phyloP scores from a whole-genome alignment of 2,113 vertebrate species.

The Ciconia stormi region DNA sequence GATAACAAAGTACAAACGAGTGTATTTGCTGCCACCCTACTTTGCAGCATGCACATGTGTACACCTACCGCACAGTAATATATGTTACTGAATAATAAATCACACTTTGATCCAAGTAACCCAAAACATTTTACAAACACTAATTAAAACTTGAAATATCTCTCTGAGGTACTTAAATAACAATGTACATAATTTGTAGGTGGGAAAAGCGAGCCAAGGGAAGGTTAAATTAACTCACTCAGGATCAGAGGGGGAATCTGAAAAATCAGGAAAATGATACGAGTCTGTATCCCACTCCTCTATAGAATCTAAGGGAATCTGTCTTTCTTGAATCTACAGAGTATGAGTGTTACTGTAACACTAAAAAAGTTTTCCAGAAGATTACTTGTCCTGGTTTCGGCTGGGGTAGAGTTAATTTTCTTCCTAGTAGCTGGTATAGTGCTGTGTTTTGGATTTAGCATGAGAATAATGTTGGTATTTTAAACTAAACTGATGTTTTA shows the following conservation, averaged over 20 bases:
- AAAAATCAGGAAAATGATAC: neutral
- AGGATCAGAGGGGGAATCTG: neutral
- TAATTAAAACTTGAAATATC: constrained; percentile 56
- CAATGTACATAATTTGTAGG: constrained; percentile 36
- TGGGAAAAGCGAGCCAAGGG: constrained; percentile 14
- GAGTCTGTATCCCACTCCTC: neutral
- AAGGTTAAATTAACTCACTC: constrained; percentile 18
- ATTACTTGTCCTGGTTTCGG: neutral
- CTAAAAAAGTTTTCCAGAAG: neutral
- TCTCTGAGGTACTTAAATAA: constrained; percentile 52
- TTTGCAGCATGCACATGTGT: neutral
- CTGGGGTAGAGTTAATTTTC: too few species aligned
- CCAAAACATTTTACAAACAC: constrained; percentile 46
- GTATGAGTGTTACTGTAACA: neutral
- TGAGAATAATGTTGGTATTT: too few species aligned
- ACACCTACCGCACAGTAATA: neutral
- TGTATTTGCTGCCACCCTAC: neutral
- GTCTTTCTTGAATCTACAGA: neutral
- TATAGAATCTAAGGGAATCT: neutral
- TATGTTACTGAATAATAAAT: constrained; percentile 38
- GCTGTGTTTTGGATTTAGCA: too few species aligned
- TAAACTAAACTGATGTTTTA: too few species aligned
- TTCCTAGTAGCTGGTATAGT: too few species aligned
- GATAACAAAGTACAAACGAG: neutral
- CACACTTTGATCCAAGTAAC: constrained; percentile 50